phyloP scores from a whole-genome alignment of 92 coral and sea anemone species.

The Phymanthus crucifer region DNA sequence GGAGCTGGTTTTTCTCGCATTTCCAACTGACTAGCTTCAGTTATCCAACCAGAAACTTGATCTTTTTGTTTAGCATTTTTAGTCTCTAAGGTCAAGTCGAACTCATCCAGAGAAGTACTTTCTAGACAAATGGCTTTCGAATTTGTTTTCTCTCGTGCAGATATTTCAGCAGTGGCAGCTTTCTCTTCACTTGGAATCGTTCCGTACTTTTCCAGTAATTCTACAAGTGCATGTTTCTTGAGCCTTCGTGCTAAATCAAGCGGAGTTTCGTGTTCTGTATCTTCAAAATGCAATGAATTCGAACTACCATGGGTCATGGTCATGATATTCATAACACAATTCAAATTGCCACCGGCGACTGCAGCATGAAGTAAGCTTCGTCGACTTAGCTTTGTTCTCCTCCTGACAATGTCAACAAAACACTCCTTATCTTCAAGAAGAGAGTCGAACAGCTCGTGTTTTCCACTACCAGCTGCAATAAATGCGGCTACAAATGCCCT shows the following conservation, averaged over 20 bases:
- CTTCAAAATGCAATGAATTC: constrained; percentile 28
- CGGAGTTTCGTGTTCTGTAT: constrained; percentile 32
- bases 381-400: constrained; percentile 28
- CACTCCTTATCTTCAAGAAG: constrained; percentile 24
- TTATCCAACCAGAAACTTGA: constrained; percentile 7
- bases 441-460: constrained; percentile 23
- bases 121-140: not conserved
- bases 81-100: not conserved
- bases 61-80: not conserved
- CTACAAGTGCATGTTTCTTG: constrained; percentile 13
- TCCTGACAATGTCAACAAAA: constrained; percentile 6
- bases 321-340: constrained; percentile 37
- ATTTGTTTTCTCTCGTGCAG: not conserved
- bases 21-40: not conserved
- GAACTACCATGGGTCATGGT: constrained; percentile 15
- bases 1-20: not conserved
- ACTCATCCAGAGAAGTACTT: not conserved
- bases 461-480: constrained; percentile 33
- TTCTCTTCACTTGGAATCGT: constrained; percentile 19
- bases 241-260: constrained; percentile 18
- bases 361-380: constrained; percentile 44
- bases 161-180: not conserved
- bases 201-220: constrained; percentile 29
- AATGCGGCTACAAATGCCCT: constrained; percentile 40
- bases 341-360: constrained; percentile 49